Conservation (phyloP, 1,140 invertebrate genomes). For the Teleopsis dalmanni region DNA sequence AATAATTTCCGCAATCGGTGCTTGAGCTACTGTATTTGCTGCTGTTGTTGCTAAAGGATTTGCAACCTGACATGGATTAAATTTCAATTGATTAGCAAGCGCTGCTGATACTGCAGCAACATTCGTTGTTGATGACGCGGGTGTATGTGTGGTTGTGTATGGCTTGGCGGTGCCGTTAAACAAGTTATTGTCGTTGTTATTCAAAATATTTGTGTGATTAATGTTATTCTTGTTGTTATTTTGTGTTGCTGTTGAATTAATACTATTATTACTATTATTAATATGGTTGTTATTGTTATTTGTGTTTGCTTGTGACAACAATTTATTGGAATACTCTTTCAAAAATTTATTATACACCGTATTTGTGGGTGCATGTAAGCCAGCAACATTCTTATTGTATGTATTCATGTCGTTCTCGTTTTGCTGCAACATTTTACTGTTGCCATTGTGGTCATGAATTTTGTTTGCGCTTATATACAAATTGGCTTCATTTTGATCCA, state of each 20-base stretch:
- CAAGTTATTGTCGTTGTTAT: constrained; percentile 12
- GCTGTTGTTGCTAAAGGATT: constrained; percentile 19
- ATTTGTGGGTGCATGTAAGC: constrained; percentile 23
- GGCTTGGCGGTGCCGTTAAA: constrained; percentile 11
- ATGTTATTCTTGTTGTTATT: constrained; percentile 26
- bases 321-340: constrained; percentile 41
- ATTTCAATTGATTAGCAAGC: constrained; percentile 42
- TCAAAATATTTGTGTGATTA: constrained; percentile 9
- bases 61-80: constrained; percentile 39
- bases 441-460: constrained; percentile 12
- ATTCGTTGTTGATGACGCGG: constrained; percentile 16
- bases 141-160: constrained; percentile 20
- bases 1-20: constrained; percentile 12
- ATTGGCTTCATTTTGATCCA: background rate
- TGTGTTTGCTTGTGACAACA: constrained; percentile 15
- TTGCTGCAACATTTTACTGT: constrained; percentile 11
- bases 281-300: constrained; percentile 20
- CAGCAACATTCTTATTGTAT: constrained; percentile 9
- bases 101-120: constrained; percentile 35
- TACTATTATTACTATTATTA: constrained; percentile 24
- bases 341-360: constrained; percentile 39
- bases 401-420: constrained; percentile 16
- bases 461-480: constrained; percentile 6
- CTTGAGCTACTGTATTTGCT: background rate
- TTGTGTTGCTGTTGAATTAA: constrained; percentile 11